These are phyloP conservation scores for Calyptommatus sinebrachiatus DNA, from an alignment of 2,113 vertebrate genomes.

Conservation along the genomic window DNA sequence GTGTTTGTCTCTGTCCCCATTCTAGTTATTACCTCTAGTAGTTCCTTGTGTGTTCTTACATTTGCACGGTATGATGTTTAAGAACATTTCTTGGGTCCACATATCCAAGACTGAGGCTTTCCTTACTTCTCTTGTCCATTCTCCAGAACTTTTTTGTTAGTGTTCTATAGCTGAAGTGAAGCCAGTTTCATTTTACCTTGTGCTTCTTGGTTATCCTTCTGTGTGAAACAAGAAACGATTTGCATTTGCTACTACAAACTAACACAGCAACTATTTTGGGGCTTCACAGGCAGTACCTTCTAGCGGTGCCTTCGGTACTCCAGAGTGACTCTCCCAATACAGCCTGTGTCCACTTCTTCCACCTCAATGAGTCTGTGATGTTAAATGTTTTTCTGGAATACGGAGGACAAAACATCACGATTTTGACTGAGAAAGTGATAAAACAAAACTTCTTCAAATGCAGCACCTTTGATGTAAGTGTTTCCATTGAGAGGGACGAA, in stretches of 20 bases:
- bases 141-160: too few relatives aligned
- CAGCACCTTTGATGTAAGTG: constrained; percentile 54
- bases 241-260: background rate
- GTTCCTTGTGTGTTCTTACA: too few relatives aligned
- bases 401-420: constrained; percentile 39
- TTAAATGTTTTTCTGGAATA: constrained; percentile 47
- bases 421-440: constrained; percentile 45
- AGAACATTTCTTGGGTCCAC: too few relatives aligned
- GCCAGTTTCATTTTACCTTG: too few relatives aligned
- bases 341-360: constrained; percentile 58
- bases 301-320: constrained; percentile 63
- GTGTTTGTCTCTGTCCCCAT: too few relatives aligned
- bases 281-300: constrained; percentile 61
- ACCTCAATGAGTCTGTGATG: constrained; percentile 37
- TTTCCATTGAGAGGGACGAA: constrained; percentile 12
- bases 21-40: too few relatives aligned
- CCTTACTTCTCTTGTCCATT: too few relatives aligned
- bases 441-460: constrained; percentile 50
- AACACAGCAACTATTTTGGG: background rate
- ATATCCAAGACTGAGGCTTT: too few relatives aligned
- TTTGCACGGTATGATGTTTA: too few relatives aligned
- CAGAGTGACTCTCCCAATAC: constrained; percentile 48
- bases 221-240: background rate
- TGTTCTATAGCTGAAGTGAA: background rate
- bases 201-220: background rate